Base-by-base conservation (phyloP, 2,797 vertebrate genomes). In the Sebastes nivosus region DNA sequence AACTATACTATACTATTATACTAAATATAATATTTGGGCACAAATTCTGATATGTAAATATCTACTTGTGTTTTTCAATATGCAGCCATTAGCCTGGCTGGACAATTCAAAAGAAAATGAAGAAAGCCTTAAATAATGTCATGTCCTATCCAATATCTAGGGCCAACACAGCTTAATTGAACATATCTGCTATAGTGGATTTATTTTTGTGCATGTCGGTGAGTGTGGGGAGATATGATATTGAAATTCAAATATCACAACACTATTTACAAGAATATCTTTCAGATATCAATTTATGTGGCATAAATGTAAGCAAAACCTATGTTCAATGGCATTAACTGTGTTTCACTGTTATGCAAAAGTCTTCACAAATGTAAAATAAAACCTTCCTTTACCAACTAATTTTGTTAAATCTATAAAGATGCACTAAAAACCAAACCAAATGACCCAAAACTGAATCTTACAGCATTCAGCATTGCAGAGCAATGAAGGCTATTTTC, bases 31-130 rank as follows among this genome's bases (percentile, higher is more conserved):
- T 46, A 18, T 46, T 46, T 46, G 16, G 42, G 42, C 16, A 18
- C 16, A 46, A 18, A n/a, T 18, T 65, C 32, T 25, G 20, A 57
- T 67, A 54, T 29, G 25, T 46, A 59, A 72, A 83, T 67, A 20
- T 61, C 69, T 36, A 32, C 27, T 73, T 68, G 68, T 84, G 66
- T 67, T 82, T 88, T 87, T 80, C 72, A 72, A 58, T 67, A 60
- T 30, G 72, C 30, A 70, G n/a, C 36, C 60, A 63, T 22, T 70
- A 60, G 25, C 22, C 13, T 18, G 16, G 1, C 34, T 58, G 74
- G 55, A 80, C 77, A 52, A 46, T 30, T 38, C 25, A 59, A 12
- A 72, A 52, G n/a, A 32, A 42, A 59, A 25, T 25, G n/a, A 59
- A 6, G 54, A 70, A 50, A 63, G 57, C 72, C 68, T 75, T 42